Conservation (phyloP, 2,113 vertebrate species). For the Lepus timidus region DNA sequence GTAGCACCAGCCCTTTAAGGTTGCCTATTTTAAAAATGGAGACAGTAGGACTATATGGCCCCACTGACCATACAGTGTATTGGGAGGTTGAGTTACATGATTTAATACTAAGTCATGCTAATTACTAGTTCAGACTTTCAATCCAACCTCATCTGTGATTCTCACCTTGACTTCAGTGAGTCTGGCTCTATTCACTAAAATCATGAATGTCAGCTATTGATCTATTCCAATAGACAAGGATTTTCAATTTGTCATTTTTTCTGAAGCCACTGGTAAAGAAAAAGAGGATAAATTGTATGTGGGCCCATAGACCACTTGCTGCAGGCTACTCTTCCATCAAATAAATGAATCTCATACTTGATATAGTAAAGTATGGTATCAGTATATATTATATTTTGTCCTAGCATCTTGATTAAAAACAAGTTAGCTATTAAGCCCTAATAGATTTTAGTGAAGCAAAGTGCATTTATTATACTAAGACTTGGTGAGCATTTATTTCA, state of each 20-base stretch:
- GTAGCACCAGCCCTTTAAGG: too few species aligned
- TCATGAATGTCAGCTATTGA: background rate
- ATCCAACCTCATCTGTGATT: background rate
- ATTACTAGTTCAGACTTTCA: background rate
- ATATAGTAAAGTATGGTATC: conserved; percentile 67
- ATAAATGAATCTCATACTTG: conserved; percentile 63
- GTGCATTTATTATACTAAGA: conserved; percentile 67
- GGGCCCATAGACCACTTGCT: background rate
- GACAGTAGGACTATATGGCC: background rate
- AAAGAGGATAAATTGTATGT: background rate
- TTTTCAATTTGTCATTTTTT: background rate
- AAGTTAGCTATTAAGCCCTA: conserved; percentile 67
- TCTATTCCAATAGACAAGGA: background rate
- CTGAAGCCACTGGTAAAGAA: background rate
- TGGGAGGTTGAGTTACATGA: background rate
- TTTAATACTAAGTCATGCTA: background rate
- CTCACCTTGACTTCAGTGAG: background rate
- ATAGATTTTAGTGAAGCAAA: conserved; percentile 77
- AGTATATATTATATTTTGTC: conserved; percentile 71
- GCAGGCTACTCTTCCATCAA: conserved; percentile 12
- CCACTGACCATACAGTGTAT: background rate
- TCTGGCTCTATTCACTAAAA: conserved; percentile 23
- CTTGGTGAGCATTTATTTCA: conserved; percentile 61
- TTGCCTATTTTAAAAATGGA: background rate
- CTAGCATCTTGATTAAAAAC: conserved; percentile 77